A percentile compares a stretch with the other conserved stretches of the same genome.
phyloP scores from a whole-genome alignment of 2,888 invertebrate species.

The Melanostoma mellinum region DNA sequence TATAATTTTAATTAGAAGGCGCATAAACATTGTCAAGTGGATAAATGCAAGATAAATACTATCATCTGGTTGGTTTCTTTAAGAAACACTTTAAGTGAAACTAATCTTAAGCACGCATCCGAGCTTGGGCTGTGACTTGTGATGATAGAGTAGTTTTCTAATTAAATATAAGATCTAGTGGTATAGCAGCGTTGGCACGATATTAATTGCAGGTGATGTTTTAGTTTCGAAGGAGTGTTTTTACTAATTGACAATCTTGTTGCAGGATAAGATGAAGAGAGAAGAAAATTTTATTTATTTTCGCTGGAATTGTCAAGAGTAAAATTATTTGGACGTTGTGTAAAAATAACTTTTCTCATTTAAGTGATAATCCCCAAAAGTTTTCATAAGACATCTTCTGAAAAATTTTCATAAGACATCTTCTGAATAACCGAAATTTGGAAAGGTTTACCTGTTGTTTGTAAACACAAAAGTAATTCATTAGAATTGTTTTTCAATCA shows the following conservation, averaged over 20 bases:
- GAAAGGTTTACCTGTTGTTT: too few relatives aligned
- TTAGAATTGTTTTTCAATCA: too few relatives aligned
- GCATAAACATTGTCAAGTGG: constrained; percentile 69
- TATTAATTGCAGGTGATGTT: constrained; percentile 44
- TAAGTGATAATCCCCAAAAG: too few relatives aligned
- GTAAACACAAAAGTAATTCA: too few relatives aligned
- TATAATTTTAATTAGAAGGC: constrained; percentile 67
- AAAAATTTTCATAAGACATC: too few relatives aligned
- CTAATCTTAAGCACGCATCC: constrained; percentile 69
- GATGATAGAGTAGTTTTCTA: constrained; percentile 42
- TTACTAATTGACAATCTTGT: constrained; percentile 29
- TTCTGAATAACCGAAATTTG: too few relatives aligned
- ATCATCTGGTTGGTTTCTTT: constrained; percentile 48
- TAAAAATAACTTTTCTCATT: too few relatives aligned
- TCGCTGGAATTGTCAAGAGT: too few relatives aligned
- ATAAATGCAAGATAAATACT: constrained; percentile 63
- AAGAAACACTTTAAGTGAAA: constrained; percentile 54
- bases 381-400: too few relatives aligned
- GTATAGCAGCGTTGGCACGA: constrained; percentile 24
- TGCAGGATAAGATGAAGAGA: too few relatives aligned
- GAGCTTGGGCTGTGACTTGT: constrained; percentile 10
- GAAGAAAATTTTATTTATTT: too few relatives aligned
- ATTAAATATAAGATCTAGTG: constrained; percentile 39
- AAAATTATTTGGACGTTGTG: too few relatives aligned
- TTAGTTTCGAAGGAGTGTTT: neutral